These are phyloP conservation scores for Nothoprocta pentlandii DNA, from an alignment of 2,113 vertebrate species.

Conservation along the genomic window DNA sequence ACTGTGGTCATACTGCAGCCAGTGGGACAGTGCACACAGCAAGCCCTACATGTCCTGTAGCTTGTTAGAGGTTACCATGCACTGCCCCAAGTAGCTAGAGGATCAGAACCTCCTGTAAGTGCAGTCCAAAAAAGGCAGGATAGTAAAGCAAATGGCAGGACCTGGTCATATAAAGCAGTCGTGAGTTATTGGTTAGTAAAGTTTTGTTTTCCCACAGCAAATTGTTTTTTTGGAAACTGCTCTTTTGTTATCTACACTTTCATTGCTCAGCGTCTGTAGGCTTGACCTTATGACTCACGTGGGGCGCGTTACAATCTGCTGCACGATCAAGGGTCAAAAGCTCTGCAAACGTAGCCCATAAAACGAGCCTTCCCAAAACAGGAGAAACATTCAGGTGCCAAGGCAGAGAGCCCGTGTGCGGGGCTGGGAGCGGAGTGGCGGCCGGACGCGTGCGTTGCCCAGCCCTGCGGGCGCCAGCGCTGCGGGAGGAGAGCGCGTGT, in stretches of 20 bases:
- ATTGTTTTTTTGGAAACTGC: neutral
- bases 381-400: neutral
- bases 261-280: neutral
- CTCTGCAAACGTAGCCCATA: neutral
- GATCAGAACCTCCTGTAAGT: neutral
- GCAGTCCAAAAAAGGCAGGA: neutral
- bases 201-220: neutral
- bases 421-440: neutral
- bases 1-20: neutral
- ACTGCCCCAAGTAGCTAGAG: neutral
- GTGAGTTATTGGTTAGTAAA: neutral
- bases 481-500: neutral
- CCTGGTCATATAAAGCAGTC: neutral
- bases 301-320: neutral
- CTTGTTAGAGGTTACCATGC: neutral
- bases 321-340: neutral
- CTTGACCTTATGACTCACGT: neutral
- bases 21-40: neutral
- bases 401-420: neutral
- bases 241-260: neutral
- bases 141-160: neutral
- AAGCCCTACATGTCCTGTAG: neutral
- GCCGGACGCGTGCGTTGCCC: neutral
- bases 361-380: neutral
- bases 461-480: neutral